Percentiles rank a stretch among this genome's conserved stretches.
Conservation (phyloP, 2,113 vertebrate species). For the Hucho hucho region DNA sequence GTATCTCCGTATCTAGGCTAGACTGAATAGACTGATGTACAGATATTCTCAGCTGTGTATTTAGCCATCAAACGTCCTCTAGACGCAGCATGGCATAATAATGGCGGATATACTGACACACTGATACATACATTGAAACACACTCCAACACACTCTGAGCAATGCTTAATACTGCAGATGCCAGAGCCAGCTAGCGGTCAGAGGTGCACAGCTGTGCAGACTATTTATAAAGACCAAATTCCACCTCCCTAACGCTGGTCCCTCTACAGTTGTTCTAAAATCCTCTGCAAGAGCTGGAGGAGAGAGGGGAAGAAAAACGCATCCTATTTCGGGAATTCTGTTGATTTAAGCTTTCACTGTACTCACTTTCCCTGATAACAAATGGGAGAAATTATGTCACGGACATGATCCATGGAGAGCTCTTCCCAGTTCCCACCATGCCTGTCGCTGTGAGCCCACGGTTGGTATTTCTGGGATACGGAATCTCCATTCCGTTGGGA, state of each 20-base stretch:
- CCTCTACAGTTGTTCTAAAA: conserved; percentile 39
- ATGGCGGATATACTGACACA: background rate
- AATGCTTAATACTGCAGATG: conserved; percentile 53
- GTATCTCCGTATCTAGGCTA: background rate
- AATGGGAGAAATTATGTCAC: conserved; percentile 29
- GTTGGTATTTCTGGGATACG: conserved; percentile 40
- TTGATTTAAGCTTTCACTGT: conserved; percentile 44
- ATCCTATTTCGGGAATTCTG: conserved; percentile 31
- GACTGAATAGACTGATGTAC: background rate
- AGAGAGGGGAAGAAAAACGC: background rate
- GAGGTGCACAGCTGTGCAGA: conserved; percentile 54
- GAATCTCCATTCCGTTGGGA: background rate
- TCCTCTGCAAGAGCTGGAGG: conserved; percentile 3
- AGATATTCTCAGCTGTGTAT: background rate
- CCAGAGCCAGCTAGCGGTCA: conserved; percentile 39
- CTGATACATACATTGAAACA: conserved; percentile 6
- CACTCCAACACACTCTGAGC: background rate
- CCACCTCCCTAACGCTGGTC: conserved; percentile 41
- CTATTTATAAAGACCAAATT: conserved; percentile 59
- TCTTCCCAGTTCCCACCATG: conserved; percentile 6
- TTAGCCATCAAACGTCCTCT: conserved; percentile 9
- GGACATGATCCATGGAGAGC: conserved; percentile 29
- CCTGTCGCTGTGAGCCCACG: conserved; percentile 22
- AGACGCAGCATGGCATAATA: background rate
- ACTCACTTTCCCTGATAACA: conserved; percentile 19